Percentiles rank a stretch among this genome's conserved stretches.
Evolutionary conservation across 2,113 vertebrate species (phyloP).

Genomic region (Coryphaenoides rupestris): DNA sequence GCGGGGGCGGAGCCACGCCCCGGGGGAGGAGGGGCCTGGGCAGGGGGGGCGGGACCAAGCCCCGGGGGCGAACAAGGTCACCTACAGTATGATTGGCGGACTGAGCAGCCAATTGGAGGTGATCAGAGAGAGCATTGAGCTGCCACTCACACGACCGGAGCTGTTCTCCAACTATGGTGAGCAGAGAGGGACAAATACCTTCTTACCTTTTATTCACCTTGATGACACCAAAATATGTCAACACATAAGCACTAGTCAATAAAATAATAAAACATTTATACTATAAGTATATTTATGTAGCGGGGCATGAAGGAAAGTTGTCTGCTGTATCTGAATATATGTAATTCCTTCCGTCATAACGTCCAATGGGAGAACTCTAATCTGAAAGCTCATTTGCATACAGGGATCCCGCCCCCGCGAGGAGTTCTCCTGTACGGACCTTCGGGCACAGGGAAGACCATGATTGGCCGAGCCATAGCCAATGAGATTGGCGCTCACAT

Average conservation of each 20-base stretch:
- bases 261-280: no score
- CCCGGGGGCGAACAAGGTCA: conserved; percentile 69
- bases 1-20: not conserved
- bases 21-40: conserved; percentile 6
- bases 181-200: not conserved
- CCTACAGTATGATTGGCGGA: conserved; percentile 90
- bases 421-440: conserved; percentile 91
- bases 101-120: conserved; percentile 80
- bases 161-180: conserved; percentile 88
- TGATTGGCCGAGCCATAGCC: conserved; percentile 92
- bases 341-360: no score
- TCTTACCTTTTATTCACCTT: not conserved
- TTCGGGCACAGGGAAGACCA: conserved; percentile 93
- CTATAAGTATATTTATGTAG: no score
- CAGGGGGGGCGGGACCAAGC: conserved; percentile 30
- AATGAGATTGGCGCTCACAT: conserved; percentile 87
- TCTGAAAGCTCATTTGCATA: conserved; percentile 15
- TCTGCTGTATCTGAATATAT: no score
- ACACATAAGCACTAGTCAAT: no score
- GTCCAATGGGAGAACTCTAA: not conserved
- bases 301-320: no score
- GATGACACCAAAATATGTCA: no score
- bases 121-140: conserved; percentile 88
- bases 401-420: conserved; percentile 88
- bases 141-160: conserved; percentile 87